These are phyloP conservation scores for Ostrea edulis DNA, from an alignment of 1,140 invertebrate species.

Conservation along the genomic window DNA sequence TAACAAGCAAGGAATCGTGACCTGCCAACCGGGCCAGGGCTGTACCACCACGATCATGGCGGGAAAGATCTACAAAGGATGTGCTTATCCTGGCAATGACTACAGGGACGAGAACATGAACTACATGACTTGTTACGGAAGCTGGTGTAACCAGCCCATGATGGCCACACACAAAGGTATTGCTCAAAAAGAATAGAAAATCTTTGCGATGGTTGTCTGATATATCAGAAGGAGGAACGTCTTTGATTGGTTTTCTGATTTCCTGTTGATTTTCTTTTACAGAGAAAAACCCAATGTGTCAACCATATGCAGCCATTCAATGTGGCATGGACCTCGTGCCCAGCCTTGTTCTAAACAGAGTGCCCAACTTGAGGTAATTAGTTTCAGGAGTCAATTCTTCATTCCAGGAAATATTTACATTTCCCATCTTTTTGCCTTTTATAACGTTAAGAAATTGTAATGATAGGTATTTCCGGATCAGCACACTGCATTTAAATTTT, in stretches of 20 bases:
- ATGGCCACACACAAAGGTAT: slow-evolving; percentile 32
- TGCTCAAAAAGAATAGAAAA: not conserved
- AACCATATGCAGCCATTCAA: slow-evolving; percentile 40
- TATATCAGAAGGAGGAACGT: not conserved
- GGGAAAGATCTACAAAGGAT: slow-evolving; percentile 37
- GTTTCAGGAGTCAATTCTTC: too few species aligned
- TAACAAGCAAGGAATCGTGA: not conserved
- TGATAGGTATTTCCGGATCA: too few species aligned
- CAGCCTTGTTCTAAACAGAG: not conserved
- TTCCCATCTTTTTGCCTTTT: too few species aligned
- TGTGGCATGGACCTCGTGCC: slow-evolving; percentile 45
- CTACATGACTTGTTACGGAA: slow-evolving; percentile 24
- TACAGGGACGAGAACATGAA: not conserved
- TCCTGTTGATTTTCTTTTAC: not conserved
- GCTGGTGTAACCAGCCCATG: slow-evolving; percentile 39
- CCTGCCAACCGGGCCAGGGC: slow-evolving; percentile 12
- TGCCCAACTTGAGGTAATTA: slow-evolving; percentile 26
- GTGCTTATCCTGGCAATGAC: slow-evolving; percentile 34
- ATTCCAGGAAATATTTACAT: too few species aligned
- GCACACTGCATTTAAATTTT: too few species aligned
- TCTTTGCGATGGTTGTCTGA: not conserved
- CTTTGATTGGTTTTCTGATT: not conserved
- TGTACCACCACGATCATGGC: slow-evolving; percentile 25
- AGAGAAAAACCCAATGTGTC: slow-evolving; percentile 42
- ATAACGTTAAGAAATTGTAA: too few species aligned